Base-by-base conservation (phyloP, 2,888 invertebrate species). In the Linnaemya vulpina region DNA sequence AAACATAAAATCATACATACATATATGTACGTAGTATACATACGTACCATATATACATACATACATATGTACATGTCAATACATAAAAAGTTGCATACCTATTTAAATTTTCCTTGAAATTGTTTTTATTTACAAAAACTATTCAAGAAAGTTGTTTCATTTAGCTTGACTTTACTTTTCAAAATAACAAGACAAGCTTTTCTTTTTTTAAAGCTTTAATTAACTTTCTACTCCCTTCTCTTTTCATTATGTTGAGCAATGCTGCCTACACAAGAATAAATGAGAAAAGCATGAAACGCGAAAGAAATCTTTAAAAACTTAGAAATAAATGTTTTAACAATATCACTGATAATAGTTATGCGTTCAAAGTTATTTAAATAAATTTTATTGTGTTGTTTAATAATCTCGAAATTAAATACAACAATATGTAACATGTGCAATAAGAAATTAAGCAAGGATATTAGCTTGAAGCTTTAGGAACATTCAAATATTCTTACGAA, bases 211-310 rank as follows among this genome's bases (percentile, higher is more conserved):
- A 63, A 85, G 85, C 85, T 82, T 82, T 78, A 78, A 65, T 70
- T 53, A 70, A 84, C 84, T 84, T 84, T 84, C 84, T 79, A 76
- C 58, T 76, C 43, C 84, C 58, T 80, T 80, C 76, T 74, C 67
- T 73, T 49, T 77, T 38, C 46, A 25, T 30, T 49, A 13, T 78
- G 17, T 17, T 60, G 1, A 35, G n/a, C n/a, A 80, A 43, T 80
- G 73, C 62, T 60, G 40, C 7, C 58, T 51, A 70, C 20, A 5
- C 0, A 0, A 0, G 11, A 40, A 11, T 10, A 63, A 51, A 17
- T 25, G 13, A 46, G 1, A 40, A 63, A 38, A 51, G 20, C 20
- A 49, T 15, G 46, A 49, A 46, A 11, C 9, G 10, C 30, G 20
- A 67, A 46, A 46, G 5, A n/a, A 46, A n/a, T n/a, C n/a, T n/a